Percentiles rank a stretch among this genome's conserved stretches.
These are phyloP conservation scores for Thunnus albacares DNA, from an alignment of 2,797 vertebrate species.

Conservation along the genomic window DNA sequence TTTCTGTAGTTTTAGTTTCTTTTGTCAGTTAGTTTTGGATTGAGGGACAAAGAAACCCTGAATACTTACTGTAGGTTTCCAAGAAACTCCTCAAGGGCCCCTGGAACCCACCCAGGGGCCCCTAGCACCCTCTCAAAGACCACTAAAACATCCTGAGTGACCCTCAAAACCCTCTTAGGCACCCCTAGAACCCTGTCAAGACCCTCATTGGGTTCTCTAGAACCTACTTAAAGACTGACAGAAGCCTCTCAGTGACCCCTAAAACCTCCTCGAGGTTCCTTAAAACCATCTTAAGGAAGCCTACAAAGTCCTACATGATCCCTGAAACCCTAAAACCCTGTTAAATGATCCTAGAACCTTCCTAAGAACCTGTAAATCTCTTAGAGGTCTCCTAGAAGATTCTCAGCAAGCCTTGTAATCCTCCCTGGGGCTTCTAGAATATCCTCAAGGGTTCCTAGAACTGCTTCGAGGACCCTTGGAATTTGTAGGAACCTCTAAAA, in stretches of 20 bases:
- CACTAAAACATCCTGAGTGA: no score
- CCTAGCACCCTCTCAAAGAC: neutral
- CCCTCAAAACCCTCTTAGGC: neutral
- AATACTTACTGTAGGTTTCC: conserved; percentile 11
- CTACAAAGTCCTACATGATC: no score
- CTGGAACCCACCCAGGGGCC: neutral
- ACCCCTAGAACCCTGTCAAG: neutral
- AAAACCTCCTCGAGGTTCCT: neutral
- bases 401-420: no score
- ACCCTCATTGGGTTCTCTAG: no score
- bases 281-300: neutral
- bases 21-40: conserved; percentile 51
- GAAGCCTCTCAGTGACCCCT: neutral
- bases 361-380: no score
- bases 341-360: no score
- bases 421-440: no score
- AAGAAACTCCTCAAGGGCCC: neutral
- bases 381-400: no score
- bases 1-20: conserved; percentile 32
- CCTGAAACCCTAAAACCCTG: no score
- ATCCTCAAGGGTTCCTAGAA: no score
- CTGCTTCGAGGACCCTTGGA: no score
- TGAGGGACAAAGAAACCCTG: neutral
- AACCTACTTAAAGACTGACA: neutral
- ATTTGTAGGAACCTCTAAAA: no score